Evolutionary conservation across 1,140 invertebrate species (phyloP).

Genomic region (Euura saliciscinereae): DNA sequence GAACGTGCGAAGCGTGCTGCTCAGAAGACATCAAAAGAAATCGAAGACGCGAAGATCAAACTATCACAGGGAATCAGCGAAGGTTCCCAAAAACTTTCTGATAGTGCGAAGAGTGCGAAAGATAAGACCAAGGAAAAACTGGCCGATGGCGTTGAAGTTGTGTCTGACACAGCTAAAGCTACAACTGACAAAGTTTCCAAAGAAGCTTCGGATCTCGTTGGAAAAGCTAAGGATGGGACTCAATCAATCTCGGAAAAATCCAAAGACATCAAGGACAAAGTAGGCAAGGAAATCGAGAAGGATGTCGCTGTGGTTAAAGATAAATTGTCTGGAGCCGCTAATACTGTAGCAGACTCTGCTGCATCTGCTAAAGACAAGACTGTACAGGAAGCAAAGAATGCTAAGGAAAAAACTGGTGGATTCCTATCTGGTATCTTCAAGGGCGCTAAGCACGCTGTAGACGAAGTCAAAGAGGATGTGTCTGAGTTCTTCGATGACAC

Average conservation of each 20-base stretch:
- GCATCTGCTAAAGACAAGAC: slow-evolving; percentile 12
- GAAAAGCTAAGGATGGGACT: background rate
- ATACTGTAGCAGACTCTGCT: slow-evolving; percentile 7
- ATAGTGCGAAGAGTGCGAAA: slow-evolving; percentile 11
- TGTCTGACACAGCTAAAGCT: slow-evolving; percentile 10
- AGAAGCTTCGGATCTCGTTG: background rate
- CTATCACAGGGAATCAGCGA: slow-evolving; percentile 14
- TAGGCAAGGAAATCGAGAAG: slow-evolving; percentile 14
- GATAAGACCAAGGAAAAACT: slow-evolving; percentile 18
- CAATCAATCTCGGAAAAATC: slow-evolving; percentile 6
- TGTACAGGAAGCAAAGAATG: slow-evolving; percentile 14
- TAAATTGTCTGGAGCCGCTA: slow-evolving; percentile 19
- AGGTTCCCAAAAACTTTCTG: slow-evolving; percentile 16
- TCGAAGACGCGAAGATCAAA: background rate
- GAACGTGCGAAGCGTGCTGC: background rate
- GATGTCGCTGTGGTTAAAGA: background rate
- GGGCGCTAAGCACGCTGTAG: slow-evolving; percentile 11
- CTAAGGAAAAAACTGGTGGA: slow-evolving; percentile 13
- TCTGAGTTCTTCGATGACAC: slow-evolving; percentile 19
- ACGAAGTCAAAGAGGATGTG: slow-evolving; percentile 10
- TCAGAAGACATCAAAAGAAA: background rate
- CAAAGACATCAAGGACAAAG: slow-evolving; percentile 23
- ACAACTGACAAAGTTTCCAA: slow-evolving; percentile 6
- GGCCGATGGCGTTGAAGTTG: background rate
- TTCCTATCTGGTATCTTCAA: slow-evolving; percentile 17